Evolutionary conservation across 2,888 invertebrate species (phyloP).

Genomic region (Empis livida): DNA sequence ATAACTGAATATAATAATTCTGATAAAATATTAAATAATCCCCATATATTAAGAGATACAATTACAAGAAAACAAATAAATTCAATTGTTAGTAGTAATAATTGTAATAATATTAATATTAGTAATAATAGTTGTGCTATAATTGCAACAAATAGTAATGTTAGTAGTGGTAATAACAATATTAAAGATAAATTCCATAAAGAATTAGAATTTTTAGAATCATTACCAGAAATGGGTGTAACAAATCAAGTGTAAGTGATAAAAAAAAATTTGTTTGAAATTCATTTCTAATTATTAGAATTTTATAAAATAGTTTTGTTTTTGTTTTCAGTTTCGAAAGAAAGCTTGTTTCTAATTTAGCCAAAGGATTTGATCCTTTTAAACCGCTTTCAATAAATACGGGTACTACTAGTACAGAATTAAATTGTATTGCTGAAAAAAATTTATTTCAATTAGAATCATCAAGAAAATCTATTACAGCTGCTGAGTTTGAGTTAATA

Average conservation of each 20-base stretch:
- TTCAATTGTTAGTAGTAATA: background rate
- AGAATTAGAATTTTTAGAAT: slow-evolving; percentile 30
- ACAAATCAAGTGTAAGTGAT: slow-evolving; percentile 32
- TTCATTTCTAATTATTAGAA: background rate
- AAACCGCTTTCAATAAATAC: slow-evolving; percentile 32
- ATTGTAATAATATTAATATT: background rate
- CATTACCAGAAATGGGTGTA: slow-evolving; percentile 32
- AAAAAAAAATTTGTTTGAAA: background rate
- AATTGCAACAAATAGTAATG: slow-evolving; percentile 12
- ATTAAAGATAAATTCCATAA: slow-evolving; percentile 26
- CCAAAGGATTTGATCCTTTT: slow-evolving; percentile 31
- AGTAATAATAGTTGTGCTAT: slow-evolving; percentile 7
- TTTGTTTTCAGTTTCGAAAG: slow-evolving; percentile 28
- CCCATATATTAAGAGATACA: too few relatives aligned
- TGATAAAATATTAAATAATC: too few relatives aligned
- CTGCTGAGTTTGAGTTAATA: too few relatives aligned
- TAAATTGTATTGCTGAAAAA: background rate
- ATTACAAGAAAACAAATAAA: too few relatives aligned
- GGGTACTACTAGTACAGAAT: slow-evolving; percentile 9
- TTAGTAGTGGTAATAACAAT: slow-evolving; percentile 13
- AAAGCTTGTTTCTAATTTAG: slow-evolving; percentile 30
- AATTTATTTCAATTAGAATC: background rate
- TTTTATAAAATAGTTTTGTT: too few relatives aligned
- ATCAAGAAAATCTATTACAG: too few relatives aligned
- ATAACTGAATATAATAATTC: background rate